Conservation (phyloP, 1,140 invertebrate species). For the Homalodisca vitripennis region DNA sequence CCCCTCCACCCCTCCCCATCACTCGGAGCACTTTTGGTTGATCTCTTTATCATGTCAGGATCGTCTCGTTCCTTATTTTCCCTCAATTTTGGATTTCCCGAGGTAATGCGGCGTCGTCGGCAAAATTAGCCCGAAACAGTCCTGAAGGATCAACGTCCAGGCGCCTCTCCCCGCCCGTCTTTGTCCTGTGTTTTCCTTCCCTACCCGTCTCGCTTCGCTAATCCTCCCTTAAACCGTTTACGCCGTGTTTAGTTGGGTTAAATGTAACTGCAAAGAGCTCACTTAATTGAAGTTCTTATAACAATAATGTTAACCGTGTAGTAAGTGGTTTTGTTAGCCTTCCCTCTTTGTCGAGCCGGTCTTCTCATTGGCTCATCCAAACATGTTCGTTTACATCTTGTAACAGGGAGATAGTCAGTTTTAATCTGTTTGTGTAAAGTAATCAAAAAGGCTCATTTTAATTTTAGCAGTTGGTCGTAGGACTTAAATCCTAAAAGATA, state of each 20-base stretch:
- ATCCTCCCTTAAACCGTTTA: conserved; percentile 21
- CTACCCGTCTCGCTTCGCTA: neutral
- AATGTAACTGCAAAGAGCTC: conserved; percentile 9
- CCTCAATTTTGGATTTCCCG: conserved; percentile 12
- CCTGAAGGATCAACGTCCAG: too few species aligned
- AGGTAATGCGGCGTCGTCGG: neutral
- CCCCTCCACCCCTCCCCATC: neutral
- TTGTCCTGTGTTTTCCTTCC: conserved; percentile 23
- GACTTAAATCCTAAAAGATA: too few species aligned
- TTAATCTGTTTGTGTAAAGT: too few species aligned
- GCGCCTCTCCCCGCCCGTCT: neutral
- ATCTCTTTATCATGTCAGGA: conserved; percentile 24
- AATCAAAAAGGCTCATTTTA: too few species aligned
- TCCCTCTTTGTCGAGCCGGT: too few species aligned
- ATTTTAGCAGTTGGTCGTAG: too few species aligned
- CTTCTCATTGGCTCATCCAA: too few species aligned
- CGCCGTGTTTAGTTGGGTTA: conserved; percentile 1
- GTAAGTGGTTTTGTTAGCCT: too few species aligned
- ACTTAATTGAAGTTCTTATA: conserved; percentile 20
- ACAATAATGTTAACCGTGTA: conserved; percentile 11
- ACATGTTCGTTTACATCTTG: too few species aligned
- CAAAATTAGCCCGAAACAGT: neutral
- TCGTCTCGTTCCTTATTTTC: neutral
- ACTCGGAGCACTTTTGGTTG: conserved; percentile 2
- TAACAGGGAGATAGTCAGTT: too few species aligned